Evolutionary conservation across 1,140 invertebrate genomes (phyloP), one percentile per base, ranked within the genome.

Genomic region (Gryon sp.): DNA sequence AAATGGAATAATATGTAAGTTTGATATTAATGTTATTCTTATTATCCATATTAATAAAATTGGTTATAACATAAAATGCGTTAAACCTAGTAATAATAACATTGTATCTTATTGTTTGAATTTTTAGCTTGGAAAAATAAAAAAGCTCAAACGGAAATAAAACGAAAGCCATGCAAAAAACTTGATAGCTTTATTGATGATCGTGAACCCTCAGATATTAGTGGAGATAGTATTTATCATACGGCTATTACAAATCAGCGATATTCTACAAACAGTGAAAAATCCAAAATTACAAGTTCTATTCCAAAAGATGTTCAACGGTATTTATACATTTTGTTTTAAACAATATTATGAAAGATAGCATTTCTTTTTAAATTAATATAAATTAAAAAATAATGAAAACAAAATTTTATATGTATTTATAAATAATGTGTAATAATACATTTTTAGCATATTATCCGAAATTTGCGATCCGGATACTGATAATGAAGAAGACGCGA

Each of bases 401-500:
- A 34, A 53, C 36, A 16, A 38, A 30, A 30, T 48, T 34, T 11
- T 15, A 24, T 43, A 30, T 4, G 19, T 18, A 20, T 26, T 15
- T 20, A 36, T 36, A 11, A 36, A 45, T 9, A 45, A 45, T 4
- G n/a, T 45, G 18, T 11, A 15, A 65, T 66, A 20, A 20, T 18
- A n/a, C 9, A 32, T 45, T 60, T 60, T 32, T 18, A 87, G 82
- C 46, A 46, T 68, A 24, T 55, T 83, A 16, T 9, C 24, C 40
- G 46, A 60, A 18, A 79, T 88, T 68, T 88, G 83, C 69, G 86
- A 88, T 78, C 65, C 82, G 0, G 86, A 88, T 4, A 80, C 63
- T 11, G 83, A 84, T 4, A 24, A 74, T 6, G 81, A 86, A 28
- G 36, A 75, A 26, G 28, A 81, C 3, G 28, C 16, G 16, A 66